phyloP scores from a whole-genome alignment of 2,888 invertebrate species.

The Ornithoptera alexandrae region DNA sequence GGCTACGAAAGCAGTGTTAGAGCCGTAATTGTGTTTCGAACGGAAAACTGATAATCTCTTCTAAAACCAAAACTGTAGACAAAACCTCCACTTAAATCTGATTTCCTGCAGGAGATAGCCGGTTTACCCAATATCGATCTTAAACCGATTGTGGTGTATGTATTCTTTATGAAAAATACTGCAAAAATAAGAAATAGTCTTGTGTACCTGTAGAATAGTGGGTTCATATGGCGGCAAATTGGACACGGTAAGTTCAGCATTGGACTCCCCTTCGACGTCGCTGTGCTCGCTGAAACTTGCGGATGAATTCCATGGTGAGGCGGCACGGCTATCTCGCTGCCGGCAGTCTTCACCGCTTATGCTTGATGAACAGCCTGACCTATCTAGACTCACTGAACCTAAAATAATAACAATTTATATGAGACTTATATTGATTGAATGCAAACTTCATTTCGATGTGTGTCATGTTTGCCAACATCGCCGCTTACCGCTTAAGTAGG shows the following conservation, averaged over 20 bases:
- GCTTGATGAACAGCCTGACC: slow-evolving; percentile 68
- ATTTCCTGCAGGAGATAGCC: too few relatives aligned
- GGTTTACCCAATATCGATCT: too few relatives aligned
- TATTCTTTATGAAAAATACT: not conserved
- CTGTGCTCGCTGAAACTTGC: slow-evolving; percentile 68
- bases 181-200: slow-evolving; percentile 6
- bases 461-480: too few relatives aligned
- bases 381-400: slow-evolving; percentile 65
- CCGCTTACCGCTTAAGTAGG: too few relatives aligned
- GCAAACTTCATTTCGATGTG: too few relatives aligned
- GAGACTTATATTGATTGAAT: not conserved
- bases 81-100: too few relatives aligned
- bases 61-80: too few relatives aligned
- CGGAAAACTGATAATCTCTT: too few relatives aligned
- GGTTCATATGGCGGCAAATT: slow-evolving; percentile 68
- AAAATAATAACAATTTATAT: slow-evolving; percentile 3
- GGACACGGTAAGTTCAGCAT: slow-evolving; percentile 65
- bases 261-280: slow-evolving; percentile 54
- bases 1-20: too few relatives aligned
- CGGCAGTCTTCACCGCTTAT: slow-evolving; percentile 65
- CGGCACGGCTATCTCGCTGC: slow-evolving; percentile 56
- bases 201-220: slow-evolving; percentile 53
- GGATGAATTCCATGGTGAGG: slow-evolving; percentile 73
- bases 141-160: too few relatives aligned
- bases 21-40: too few relatives aligned